Evolutionary conservation across 2,113 vertebrate genomes (phyloP).

Genomic region (Acanthochromis polyacanthus): DNA sequence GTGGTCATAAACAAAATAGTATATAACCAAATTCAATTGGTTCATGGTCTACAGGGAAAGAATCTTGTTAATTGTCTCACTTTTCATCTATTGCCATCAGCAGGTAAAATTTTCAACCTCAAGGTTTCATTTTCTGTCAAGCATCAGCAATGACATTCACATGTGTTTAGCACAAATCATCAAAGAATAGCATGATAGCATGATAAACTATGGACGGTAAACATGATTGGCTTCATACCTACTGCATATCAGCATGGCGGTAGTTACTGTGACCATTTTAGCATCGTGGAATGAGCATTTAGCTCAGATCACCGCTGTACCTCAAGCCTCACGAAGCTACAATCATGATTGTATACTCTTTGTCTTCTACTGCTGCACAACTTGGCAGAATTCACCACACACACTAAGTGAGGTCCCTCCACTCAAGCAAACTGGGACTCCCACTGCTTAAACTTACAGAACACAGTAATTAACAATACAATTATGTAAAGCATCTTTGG

Average conservation of each 20-base stretch:
- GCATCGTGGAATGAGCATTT: too few relatives aligned
- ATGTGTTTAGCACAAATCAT: too few relatives aligned
- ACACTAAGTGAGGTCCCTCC: constrained; percentile 18
- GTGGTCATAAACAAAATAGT: not conserved
- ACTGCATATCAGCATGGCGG: too few relatives aligned
- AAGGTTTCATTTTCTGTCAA: too few relatives aligned
- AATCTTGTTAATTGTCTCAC: not conserved
- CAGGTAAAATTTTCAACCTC: too few relatives aligned
- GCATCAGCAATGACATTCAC: too few relatives aligned
- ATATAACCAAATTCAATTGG: not conserved
- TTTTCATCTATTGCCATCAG: not conserved
- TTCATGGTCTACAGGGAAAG: not conserved
- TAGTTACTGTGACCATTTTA: too few relatives aligned
- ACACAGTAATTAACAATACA: constrained; percentile 57
- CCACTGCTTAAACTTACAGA: constrained; percentile 41
- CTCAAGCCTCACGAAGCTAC: too few relatives aligned
- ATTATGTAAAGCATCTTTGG: constrained; percentile 51
- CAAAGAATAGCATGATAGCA: too few relatives aligned
- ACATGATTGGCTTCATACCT: too few relatives aligned
- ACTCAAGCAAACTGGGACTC: constrained; percentile 29
- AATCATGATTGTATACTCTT: not conserved
- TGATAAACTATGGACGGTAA: too few relatives aligned
- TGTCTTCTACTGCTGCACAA: not conserved
- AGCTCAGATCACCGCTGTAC: too few relatives aligned
- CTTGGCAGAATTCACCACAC: not conserved